Evolutionary conservation across 2,797 vertebrate genomes (phyloP).

Genomic region (Malurus splendens): DNA sequence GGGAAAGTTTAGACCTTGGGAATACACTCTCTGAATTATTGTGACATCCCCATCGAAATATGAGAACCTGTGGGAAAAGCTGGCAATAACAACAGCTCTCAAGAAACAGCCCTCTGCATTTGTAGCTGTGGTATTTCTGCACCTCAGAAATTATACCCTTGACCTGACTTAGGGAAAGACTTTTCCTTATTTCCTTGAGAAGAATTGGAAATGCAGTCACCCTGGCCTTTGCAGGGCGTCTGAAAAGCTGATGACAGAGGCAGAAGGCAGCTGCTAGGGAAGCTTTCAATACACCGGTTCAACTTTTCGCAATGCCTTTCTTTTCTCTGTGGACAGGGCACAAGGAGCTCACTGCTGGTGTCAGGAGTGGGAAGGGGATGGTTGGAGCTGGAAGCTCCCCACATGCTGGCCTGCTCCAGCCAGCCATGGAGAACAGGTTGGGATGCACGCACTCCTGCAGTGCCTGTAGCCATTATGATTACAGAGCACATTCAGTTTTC

Average conservation of each 20-base stretch:
- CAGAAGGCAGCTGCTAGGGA: not conserved
- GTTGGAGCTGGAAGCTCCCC: not conserved
- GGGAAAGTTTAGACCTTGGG: slow-evolving; percentile 22
- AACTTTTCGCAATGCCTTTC: not conserved
- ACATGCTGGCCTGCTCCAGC: not conserved
- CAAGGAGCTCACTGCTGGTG: not conserved
- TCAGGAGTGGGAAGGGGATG: not conserved
- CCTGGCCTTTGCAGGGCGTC: not conserved
- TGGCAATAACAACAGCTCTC: not conserved
- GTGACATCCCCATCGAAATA: not conserved
- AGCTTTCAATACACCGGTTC: fast-evolving
- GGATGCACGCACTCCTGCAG: not conserved
- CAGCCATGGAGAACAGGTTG: not conserved
- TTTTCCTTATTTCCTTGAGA: not conserved
- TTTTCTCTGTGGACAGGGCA: not conserved
- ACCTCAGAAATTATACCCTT: not conserved
- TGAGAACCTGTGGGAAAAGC: not conserved
- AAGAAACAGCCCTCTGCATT: not conserved
- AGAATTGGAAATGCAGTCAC: not conserved
- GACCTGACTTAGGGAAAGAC: not conserved
- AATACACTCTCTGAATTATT: not conserved
- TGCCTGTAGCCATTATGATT: not conserved
- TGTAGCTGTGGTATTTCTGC: not conserved
- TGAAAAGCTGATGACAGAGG: not conserved
- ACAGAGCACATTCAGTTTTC: not conserved